These are phyloP conservation scores for Heteropelma amictum DNA, from an alignment of 2,888 invertebrate species.

Conservation along the genomic window DNA sequence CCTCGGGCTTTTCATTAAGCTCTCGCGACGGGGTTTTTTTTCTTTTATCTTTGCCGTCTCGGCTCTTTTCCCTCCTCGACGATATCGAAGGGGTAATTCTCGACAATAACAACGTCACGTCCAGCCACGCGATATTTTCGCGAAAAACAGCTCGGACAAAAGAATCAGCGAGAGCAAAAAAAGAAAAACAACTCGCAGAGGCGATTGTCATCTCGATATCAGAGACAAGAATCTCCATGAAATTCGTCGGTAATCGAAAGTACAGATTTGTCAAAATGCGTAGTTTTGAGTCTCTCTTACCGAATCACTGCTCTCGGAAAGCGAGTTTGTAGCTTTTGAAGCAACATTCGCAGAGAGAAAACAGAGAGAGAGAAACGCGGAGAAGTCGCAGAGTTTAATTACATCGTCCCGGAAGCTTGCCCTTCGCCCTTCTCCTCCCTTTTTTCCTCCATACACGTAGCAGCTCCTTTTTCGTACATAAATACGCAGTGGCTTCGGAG, in stretches of 20 bases:
- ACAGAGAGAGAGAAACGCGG: background rate
- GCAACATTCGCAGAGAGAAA: constrained; percentile 48
- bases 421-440: constrained; percentile 40
- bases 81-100: background rate
- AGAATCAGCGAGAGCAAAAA: too few relatives aligned
- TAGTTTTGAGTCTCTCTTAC: constrained; percentile 38
- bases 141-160: background rate
- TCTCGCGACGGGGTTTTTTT: constrained; percentile 9
- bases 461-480: background rate
- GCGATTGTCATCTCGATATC: too few relatives aligned
- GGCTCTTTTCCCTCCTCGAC: background rate
- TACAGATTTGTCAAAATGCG: constrained; percentile 1
- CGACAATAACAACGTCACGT: background rate
- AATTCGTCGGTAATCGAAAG: too few relatives aligned
- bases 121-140: background rate
- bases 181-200: background rate
- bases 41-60: background rate
- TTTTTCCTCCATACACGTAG: background rate
- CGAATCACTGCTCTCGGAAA: constrained; percentile 49
- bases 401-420: constrained; percentile 49
- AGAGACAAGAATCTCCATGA: too few relatives aligned
- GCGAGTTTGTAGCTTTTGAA: constrained; percentile 54
- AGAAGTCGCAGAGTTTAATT: constrained; percentile 43
- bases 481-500: constrained; percentile 14
- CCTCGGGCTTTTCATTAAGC: constrained; percentile 40